These are phyloP conservation scores for Euthynnus affinis DNA, from an alignment of 2,797 vertebrate species.

Conservation along the genomic window DNA sequence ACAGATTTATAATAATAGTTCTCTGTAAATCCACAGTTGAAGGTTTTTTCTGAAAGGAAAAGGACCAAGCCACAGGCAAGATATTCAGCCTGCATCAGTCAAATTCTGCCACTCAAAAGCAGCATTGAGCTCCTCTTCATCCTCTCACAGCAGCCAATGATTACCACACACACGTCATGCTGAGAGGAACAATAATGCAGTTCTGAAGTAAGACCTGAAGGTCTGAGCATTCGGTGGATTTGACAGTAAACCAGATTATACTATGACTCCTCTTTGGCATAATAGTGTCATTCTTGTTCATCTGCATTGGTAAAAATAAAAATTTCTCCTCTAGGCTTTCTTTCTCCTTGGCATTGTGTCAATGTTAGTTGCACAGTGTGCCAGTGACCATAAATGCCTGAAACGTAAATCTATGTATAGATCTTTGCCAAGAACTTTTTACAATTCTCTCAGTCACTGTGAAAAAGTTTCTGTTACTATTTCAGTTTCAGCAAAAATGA, in stretches of 20 bases:
- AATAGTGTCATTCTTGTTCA: constrained; percentile 32
- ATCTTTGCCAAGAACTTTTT: constrained; percentile 3
- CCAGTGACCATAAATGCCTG: constrained; percentile 10
- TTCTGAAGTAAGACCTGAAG: constrained; percentile 44
- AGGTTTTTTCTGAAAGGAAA: neutral
- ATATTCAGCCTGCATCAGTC: constrained; percentile 18
- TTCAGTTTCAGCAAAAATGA: constrained; percentile 37
- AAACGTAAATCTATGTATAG: constrained; percentile 37
- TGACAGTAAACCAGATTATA: constrained; percentile 60
- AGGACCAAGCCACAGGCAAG: neutral
- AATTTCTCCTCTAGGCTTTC: constrained; percentile 15
- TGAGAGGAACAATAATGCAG: constrained; percentile 52
- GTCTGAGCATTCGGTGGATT: constrained; percentile 31
- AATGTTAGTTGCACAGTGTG: constrained; percentile 3
- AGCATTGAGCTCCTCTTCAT: constrained; percentile 33
- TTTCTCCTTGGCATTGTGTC: constrained; percentile 14
- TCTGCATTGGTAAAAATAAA: constrained; percentile 41
- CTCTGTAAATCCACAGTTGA: neutral
- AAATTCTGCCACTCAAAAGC: constrained; percentile 29
- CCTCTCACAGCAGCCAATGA: constrained; percentile 41
- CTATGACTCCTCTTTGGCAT: constrained; percentile 40
- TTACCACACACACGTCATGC: constrained; percentile 29
- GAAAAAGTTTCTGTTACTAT: constrained; percentile 18
- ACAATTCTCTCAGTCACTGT: constrained; percentile 8
- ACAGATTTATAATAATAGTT: neutral